phyloP scores from a whole-genome alignment of 2,797 vertebrate genomes.

The Carcharodon carcharias region DNA sequence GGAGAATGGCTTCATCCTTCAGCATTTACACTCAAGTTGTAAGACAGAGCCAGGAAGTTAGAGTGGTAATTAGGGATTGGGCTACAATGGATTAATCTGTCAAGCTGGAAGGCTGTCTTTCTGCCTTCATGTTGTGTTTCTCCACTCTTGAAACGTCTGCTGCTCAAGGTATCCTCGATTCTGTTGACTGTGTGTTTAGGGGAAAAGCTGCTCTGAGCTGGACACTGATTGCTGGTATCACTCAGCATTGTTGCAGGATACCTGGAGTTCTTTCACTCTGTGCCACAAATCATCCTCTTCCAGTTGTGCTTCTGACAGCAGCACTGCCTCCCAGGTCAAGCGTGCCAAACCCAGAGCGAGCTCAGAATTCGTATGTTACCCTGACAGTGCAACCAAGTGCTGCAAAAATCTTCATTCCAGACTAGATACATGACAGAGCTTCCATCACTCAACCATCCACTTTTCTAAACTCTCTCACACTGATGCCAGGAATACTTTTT shows the following conservation, averaged over 20 bases:
- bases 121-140: too few relatives aligned
- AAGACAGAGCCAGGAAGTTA: not conserved
- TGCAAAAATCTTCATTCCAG: not conserved
- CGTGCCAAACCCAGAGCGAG: not conserved
- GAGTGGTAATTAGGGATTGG: not conserved
- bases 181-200: not conserved
- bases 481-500: not conserved
- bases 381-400: not conserved
- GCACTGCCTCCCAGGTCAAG: not conserved
- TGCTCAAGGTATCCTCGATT: not conserved
- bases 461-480: not conserved
- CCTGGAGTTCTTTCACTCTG: not conserved
- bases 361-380: not conserved
- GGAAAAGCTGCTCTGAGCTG: not conserved
- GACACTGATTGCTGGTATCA: not conserved
- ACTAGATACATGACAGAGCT: not conserved
- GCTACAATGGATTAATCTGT: not conserved
- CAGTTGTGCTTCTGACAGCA: slow-evolving; percentile 2
- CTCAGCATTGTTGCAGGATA: not conserved
- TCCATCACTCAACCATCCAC: not conserved
- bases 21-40: not conserved
- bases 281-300: not conserved
- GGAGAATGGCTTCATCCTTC: not conserved
- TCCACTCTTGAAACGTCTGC: not conserved
- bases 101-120: not conserved